A percentile compares a stretch with the other conserved stretches of the same genome.
These are phyloP conservation scores for Montipora efflorescens DNA, from an alignment of 64 coral and sea anemone species.

Conservation along the genomic window DNA sequence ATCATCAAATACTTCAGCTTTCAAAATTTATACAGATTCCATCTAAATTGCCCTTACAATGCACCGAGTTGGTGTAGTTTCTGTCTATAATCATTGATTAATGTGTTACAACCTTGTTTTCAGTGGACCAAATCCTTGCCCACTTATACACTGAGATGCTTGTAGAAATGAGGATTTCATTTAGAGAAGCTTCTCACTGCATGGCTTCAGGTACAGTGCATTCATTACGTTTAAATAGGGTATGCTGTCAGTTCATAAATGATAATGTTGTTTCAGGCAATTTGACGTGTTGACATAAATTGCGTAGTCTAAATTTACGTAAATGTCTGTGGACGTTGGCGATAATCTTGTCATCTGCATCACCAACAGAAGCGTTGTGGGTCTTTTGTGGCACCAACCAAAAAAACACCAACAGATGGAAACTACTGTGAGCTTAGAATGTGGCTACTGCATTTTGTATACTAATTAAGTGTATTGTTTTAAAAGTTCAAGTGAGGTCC, in stretches of 20 bases:
- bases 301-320: background rate
- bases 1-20: background rate
- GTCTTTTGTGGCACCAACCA: background rate
- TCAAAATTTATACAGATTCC: background rate
- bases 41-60: background rate
- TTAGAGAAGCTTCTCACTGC: constrained; percentile 26
- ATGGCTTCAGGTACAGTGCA: background rate
- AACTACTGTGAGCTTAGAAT: background rate
- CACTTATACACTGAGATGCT: constrained; percentile 36
- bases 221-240: background rate
- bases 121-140: constrained; percentile 35
- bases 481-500: too few species aligned
- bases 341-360: background rate
- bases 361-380: background rate
- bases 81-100: background rate
- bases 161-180: background rate
- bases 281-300: background rate
- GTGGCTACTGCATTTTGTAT: too few species aligned
- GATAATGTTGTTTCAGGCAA: background rate
- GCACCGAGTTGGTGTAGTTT: background rate
- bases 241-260: background rate
- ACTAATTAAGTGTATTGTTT: too few species aligned
- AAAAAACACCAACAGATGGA: background rate
- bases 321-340: background rate
- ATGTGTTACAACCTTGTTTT: background rate